Evolutionary conservation across 92 coral and sea anemone genomes (phyloP).

Genomic region (Pocillopora meandrina): DNA sequence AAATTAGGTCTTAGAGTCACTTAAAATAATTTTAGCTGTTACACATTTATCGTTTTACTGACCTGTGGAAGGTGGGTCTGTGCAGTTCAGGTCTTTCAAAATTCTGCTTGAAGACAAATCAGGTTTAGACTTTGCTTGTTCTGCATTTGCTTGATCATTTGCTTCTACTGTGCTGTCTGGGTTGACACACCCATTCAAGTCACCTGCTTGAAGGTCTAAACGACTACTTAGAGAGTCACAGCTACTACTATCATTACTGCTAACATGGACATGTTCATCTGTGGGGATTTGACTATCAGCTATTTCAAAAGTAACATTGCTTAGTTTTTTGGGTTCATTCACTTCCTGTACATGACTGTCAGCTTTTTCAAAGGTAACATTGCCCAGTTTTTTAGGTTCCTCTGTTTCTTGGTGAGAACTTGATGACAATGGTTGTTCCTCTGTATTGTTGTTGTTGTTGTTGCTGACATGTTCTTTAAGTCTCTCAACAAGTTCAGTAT

Average conservation of each 20-base stretch:
- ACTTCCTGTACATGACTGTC: slow-evolving; percentile 20
- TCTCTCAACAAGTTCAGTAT: slow-evolving; percentile 30
- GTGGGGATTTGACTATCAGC: slow-evolving; percentile 22
- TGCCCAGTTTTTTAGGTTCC: slow-evolving; percentile 1
- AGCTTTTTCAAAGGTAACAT: slow-evolving; percentile 33
- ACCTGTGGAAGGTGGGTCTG: not conserved
- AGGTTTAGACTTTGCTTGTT: not conserved
- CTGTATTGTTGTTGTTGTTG: not conserved
- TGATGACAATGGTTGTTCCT: not conserved
- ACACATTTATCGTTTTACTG: not conserved
- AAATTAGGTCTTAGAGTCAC: no score
- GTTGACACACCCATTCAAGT: not conserved
- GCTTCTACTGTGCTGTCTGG: slow-evolving; percentile 22
- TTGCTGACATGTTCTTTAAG: slow-evolving; percentile 25
- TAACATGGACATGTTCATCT: slow-evolving; percentile 37
- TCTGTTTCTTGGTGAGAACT: not conserved
- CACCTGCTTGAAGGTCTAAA: not conserved
- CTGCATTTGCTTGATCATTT: not conserved
- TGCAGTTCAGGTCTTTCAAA: slow-evolving; percentile 5
- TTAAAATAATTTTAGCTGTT: no score
- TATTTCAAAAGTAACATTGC: slow-evolving; percentile 36
- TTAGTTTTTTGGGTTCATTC: slow-evolving; percentile 1
- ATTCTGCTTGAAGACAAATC: not conserved
- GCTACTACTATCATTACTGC: not conserved
- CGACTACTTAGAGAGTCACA: not conserved